A percentile compares a stretch with the other conserved stretches of the same genome.
Evolutionary conservation across 2,888 invertebrate species (phyloP).

Genomic region (Anthoptus insignis): DNA sequence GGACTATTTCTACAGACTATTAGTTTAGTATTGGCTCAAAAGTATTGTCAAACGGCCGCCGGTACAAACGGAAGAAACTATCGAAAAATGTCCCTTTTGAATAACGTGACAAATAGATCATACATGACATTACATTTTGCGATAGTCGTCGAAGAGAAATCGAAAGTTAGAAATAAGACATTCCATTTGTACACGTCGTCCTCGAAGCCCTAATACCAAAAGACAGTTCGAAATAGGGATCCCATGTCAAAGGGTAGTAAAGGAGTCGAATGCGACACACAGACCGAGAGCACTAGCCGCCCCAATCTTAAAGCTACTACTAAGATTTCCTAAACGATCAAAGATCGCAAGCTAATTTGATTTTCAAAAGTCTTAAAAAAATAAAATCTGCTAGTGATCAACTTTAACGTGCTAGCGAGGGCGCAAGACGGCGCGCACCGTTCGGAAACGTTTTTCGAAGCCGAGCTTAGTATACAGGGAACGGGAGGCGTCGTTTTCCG

Average conservation of each 20-base stretch:
- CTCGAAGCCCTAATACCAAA: constrained; percentile 23
- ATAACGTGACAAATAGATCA: background rate
- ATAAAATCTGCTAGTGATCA: constrained; percentile 85
- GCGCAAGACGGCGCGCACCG: constrained; percentile 92
- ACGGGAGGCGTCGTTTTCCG: constrained; percentile 95
- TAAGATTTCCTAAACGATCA: constrained; percentile 83
- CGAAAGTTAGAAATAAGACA: background rate
- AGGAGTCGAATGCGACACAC: constrained; percentile 43
- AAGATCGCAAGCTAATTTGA: constrained; percentile 84
- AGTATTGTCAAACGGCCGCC: constrained; percentile 31
- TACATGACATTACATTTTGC: background rate
- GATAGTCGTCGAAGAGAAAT: background rate
- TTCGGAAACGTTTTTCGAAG: constrained; percentile 93
- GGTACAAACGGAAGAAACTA: constrained; percentile 21
- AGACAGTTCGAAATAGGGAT: constrained; percentile 22
- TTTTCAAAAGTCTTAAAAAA: constrained; percentile 86
- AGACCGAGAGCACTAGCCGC: constrained; percentile 81
- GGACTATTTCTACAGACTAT: constrained; percentile 16
- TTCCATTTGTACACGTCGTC: constrained; percentile 28
- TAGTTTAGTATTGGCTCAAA: constrained; percentile 26
- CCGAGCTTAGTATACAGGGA: constrained; percentile 94
- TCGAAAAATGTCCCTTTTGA: background rate
- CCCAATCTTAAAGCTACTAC: constrained; percentile 83
- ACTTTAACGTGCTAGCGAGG: constrained; percentile 77
- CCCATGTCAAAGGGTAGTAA: constrained; percentile 20